phyloP scores from a whole-genome alignment of 2,797 vertebrate genomes.

The Galagoides demidoff region DNA sequence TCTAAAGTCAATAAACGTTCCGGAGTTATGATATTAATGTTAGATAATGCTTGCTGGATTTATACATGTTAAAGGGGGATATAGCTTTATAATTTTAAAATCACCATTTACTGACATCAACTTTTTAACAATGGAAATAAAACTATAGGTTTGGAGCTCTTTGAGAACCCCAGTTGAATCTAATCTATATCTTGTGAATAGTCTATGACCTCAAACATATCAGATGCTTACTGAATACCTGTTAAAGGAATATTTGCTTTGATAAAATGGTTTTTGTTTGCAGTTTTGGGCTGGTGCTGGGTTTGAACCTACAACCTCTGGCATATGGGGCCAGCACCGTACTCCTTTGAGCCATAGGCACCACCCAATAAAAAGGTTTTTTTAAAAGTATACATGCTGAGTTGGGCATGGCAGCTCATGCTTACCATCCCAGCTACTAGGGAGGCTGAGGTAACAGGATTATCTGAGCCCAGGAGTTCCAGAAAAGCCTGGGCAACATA shows the following conservation, averaged over 20 bases:
- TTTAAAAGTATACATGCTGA: background rate
- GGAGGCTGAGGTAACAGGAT: background rate
- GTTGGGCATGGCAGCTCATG: background rate
- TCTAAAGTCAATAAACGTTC: background rate
- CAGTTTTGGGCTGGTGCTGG: too few species aligned
- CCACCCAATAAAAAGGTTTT: too few species aligned
- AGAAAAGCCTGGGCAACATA: background rate
- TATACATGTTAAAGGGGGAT: background rate
- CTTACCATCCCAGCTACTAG: background rate
- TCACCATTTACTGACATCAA: background rate
- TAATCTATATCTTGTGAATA: background rate
- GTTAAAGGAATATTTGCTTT: background rate
- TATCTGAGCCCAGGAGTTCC: background rate
- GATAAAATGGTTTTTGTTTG: background rate
- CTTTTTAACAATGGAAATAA: background rate
- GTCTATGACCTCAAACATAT: background rate
- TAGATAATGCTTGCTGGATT: background rate
- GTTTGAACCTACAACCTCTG: too few species aligned
- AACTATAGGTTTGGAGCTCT: background rate
- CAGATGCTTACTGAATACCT: background rate
- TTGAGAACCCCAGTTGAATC: background rate
- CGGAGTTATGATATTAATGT: background rate
- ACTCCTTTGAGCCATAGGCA: too few species aligned
- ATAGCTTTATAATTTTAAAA: constrained; percentile 34
- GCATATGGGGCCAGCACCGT: too few species aligned